Percentiles rank a stretch among this genome's conserved stretches.
Conservation (phyloP, 1,140 invertebrate genomes). For the Drosophila sp. region DNA sequence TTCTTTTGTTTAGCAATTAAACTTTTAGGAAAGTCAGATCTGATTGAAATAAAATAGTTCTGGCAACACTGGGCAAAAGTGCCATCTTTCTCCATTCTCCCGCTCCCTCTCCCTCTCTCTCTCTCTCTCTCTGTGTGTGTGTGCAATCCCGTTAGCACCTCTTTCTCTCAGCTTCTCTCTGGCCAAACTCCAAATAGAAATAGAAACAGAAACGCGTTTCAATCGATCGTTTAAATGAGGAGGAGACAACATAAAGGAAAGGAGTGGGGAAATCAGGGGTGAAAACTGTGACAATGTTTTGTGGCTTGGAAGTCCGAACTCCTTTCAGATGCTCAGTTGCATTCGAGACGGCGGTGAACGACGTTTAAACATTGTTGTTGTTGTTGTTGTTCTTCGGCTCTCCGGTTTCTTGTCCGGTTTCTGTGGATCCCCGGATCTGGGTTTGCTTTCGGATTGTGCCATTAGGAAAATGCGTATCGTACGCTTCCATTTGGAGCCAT, state of each 20-base stretch:
- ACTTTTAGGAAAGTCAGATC: background rate
- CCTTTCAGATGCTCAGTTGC: slow-evolving; percentile 83
- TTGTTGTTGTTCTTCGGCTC: slow-evolving; percentile 18
- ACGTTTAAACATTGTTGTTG: slow-evolving; percentile 42
- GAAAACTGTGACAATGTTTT: slow-evolving; percentile 57
- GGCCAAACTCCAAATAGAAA: slow-evolving; percentile 9
- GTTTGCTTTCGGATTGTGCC: background rate
- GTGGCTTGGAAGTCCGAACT: slow-evolving; percentile 33
- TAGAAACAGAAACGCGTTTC: slow-evolving; percentile 42
- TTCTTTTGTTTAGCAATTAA: no score
- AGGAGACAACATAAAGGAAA: background rate
- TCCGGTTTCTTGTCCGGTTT: slow-evolving; percentile 14
- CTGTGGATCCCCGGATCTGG: background rate
- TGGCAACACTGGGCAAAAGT: slow-evolving; percentile 11
- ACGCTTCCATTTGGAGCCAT: slow-evolving; percentile 83
- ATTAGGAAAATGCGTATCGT: slow-evolving; percentile 76
- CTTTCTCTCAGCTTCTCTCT: background rate
- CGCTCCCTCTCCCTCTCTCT: slow-evolving; percentile 6
- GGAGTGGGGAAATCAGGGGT: slow-evolving; percentile 1
- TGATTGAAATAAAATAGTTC: no score
- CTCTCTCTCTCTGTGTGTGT: background rate
- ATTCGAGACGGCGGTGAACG: slow-evolving; percentile 62
- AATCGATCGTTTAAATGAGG: slow-evolving; percentile 26
- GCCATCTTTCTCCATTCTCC: slow-evolving; percentile 11
- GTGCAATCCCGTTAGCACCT: background rate